phyloP scores from a whole-genome alignment of 2,797 vertebrate species.

The Denticeps clupeoides region DNA sequence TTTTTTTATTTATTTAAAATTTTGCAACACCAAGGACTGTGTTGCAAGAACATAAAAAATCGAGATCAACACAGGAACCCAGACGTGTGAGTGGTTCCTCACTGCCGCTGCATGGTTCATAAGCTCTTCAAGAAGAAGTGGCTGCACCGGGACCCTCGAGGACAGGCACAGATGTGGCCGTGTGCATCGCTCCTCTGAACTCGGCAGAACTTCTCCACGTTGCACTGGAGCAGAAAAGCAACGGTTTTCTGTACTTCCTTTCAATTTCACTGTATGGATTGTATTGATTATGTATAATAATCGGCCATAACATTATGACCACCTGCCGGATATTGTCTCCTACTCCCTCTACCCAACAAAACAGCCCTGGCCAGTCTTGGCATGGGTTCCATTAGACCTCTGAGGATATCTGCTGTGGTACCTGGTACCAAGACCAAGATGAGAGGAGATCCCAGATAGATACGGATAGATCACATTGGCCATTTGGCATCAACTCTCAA shows the following conservation, averaged over 20 bases:
- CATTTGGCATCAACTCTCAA: neutral
- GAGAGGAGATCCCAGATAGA: neutral
- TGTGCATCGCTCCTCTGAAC: slow-evolving; percentile 17
- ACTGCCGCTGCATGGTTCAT: slow-evolving; percentile 2
- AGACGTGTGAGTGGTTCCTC: neutral
- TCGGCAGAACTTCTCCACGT: slow-evolving; percentile 47
- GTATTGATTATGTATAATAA: too few relatives aligned
- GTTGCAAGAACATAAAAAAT: neutral
- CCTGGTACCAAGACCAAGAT: too few relatives aligned
- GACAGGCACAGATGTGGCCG: slow-evolving; percentile 53
- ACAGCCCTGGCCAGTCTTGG: too few relatives aligned
- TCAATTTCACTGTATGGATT: neutral
- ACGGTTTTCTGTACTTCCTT: neutral
- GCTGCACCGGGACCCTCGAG: slow-evolving; percentile 42
- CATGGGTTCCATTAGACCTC: too few relatives aligned
- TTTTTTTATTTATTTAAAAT: too few relatives aligned
- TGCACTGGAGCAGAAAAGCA: slow-evolving; percentile 42
- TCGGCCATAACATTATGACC: too few relatives aligned
- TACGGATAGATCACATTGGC: too few relatives aligned
- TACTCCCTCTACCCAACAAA: too few relatives aligned
- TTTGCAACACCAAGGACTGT: too few relatives aligned
- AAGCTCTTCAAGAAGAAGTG: slow-evolving; percentile 43
- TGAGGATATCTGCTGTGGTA: too few relatives aligned
- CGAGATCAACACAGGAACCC: neutral
- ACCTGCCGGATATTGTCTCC: too few relatives aligned